Percentiles rank a stretch among this genome's conserved stretches.
These are phyloP conservation scores for Microcebus jonahi DNA, from an alignment of 2,113 vertebrate genomes.

Conservation along the genomic window DNA sequence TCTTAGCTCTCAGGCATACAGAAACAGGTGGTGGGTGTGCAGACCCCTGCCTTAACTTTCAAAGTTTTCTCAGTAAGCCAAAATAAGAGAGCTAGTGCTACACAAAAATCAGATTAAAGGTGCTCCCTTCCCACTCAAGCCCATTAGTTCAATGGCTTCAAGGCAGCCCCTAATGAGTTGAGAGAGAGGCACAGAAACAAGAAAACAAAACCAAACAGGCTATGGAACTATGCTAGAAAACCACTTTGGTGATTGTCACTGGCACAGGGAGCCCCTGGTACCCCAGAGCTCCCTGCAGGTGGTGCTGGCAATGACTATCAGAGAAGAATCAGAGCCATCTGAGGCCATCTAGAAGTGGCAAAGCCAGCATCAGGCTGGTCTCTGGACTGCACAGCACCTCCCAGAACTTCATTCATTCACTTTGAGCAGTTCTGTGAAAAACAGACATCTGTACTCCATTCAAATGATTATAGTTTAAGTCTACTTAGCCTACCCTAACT, in stretches of 20 bases:
- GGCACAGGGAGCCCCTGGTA: neutral
- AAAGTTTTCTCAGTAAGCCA: neutral
- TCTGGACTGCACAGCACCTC: neutral
- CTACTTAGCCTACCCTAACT: neutral
- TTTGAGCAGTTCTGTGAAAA: neutral
- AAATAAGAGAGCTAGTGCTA: neutral
- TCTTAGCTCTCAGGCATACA: neutral
- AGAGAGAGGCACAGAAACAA: neutral
- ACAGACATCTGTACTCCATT: neutral
- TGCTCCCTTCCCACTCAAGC: neutral
- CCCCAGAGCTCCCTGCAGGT: neutral
- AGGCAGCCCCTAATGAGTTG: neutral
- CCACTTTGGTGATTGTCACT: neutral
- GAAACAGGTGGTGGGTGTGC: neutral
- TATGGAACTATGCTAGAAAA: neutral
- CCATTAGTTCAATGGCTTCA: neutral
- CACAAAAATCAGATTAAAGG: neutral
- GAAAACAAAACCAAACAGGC: neutral
- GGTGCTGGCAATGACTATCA: neutral
- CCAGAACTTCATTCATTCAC: neutral
- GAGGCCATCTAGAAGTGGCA: neutral
- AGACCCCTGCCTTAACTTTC: neutral
- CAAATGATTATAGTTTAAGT: neutral
- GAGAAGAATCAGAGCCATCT: neutral
- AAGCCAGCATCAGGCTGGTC: neutral